phyloP scores from a whole-genome alignment of 2,113 vertebrate species.

The Brienomyrus longianalis region DNA sequence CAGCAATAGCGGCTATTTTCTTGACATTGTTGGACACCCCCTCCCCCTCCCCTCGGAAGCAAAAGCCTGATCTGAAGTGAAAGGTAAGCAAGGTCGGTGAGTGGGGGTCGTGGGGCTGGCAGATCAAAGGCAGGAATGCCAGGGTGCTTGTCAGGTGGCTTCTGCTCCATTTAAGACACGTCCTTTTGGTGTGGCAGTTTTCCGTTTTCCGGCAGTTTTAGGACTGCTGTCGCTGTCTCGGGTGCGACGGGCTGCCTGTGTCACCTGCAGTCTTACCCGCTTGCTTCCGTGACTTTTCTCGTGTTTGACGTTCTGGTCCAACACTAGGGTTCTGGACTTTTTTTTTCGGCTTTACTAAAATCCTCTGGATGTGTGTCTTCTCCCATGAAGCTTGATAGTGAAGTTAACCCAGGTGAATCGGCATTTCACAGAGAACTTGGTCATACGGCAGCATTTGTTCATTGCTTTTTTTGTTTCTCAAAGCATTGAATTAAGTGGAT shows the following conservation, averaged over 20 bases:
- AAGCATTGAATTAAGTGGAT: neutral
- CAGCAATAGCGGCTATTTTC: constrained; percentile 14
- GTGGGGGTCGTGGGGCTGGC: no score
- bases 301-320: neutral
- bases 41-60: constrained; percentile 7
- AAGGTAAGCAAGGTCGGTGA: constrained; percentile 21
- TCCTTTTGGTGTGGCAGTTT: neutral
- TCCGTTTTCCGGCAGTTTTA: neutral
- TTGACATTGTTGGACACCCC: neutral
- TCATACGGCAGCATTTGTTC: neutral
- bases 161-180: neutral
- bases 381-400: neutral
- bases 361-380: neutral
- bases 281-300: neutral
- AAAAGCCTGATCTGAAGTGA: constrained; percentile 10
- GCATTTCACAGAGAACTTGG: neutral
- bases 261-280: neutral
- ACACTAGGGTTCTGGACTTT: neutral
- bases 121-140: neutral
- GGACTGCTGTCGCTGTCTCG: neutral
- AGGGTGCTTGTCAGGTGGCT: neutral
- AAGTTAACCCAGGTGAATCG: neutral
- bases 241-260: neutral
- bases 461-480: neutral
- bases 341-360: neutral